phyloP scores from a whole-genome alignment of 53 echinoderm and acorn worm species.

The Arbacia lixula region DNA sequence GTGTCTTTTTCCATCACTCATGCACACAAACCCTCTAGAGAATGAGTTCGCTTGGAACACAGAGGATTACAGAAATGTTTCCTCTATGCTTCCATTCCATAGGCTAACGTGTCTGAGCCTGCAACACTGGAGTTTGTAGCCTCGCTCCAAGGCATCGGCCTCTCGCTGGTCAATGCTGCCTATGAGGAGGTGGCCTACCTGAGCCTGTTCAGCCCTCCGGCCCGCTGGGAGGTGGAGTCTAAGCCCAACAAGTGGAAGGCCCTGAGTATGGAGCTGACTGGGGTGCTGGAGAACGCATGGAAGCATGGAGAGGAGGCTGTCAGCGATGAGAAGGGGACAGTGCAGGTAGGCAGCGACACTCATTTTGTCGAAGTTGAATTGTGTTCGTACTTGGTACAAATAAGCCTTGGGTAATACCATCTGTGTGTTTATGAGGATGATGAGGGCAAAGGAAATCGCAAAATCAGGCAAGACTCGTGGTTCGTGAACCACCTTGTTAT shows the following conservation, averaged over 20 bases:
- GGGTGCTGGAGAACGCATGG: constrained; percentile 81
- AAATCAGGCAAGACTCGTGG: too few species aligned
- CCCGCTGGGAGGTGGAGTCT: constrained; percentile 97
- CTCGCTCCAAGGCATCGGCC: constrained; percentile 82
- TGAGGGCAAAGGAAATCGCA: too few species aligned
- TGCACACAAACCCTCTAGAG: too few species aligned
- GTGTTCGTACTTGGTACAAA: too few species aligned
- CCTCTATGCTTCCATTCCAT: background rate
- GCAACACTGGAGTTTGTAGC: constrained; percentile 87
- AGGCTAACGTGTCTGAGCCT: constrained; percentile 92
- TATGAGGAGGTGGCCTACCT: constrained; percentile 97
- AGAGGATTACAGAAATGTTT: background rate
- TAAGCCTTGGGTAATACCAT: too few species aligned
- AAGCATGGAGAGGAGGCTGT: constrained; percentile 72
- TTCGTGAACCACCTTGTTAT: too few species aligned
- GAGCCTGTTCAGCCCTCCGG: constrained; percentile 83
- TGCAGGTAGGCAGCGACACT: constrained; percentile 93
- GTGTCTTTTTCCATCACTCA: too few species aligned
- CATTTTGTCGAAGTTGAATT: too few species aligned
- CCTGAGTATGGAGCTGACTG: constrained; percentile 89
- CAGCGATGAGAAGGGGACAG: constrained; percentile 72
- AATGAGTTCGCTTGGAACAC: too few species aligned
- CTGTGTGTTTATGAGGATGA: too few species aligned
- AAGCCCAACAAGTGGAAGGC: constrained; percentile 92
- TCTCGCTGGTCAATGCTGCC: constrained; percentile 84